These are phyloP conservation scores for Siniperca undulata DNA, from an alignment of 2,797 vertebrate species.

Conservation along the genomic window DNA sequence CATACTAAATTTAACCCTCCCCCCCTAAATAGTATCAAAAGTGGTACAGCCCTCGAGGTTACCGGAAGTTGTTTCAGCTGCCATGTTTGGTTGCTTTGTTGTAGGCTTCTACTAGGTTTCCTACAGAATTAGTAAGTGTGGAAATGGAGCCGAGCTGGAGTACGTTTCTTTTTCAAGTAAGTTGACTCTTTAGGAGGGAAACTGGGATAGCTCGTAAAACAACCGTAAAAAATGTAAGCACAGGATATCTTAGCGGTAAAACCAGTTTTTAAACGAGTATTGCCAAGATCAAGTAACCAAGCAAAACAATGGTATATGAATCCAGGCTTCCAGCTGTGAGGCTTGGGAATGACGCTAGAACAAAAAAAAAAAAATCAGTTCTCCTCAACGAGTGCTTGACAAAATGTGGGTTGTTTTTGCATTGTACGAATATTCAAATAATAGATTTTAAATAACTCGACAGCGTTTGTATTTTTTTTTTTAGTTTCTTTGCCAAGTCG, in stretches of 20 bases:
- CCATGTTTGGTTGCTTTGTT: constrained; percentile 91
- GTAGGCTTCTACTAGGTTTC: constrained; percentile 86
- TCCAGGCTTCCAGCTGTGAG: constrained; percentile 89
- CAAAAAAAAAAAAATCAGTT: constrained; percentile 70
- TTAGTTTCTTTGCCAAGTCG: constrained; percentile 77
- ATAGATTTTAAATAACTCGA: constrained; percentile 36
- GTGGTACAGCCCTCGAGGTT: constrained; percentile 83
- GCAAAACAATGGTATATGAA: constrained; percentile 90
- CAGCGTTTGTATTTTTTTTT: constrained; percentile 42
- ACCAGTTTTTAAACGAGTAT: constrained; percentile 71
- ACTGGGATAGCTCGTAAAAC: constrained; percentile 34
- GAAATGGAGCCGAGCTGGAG: constrained; percentile 90
- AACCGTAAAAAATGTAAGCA: not conserved
- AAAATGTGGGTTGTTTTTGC: constrained; percentile 34
- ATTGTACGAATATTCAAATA: not conserved
- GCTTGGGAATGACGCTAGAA: constrained; percentile 82
- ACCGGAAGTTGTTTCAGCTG: constrained; percentile 88
- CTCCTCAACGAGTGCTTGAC: constrained; percentile 40
- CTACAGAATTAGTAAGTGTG: constrained; percentile 87
- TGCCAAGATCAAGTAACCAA: constrained; percentile 81
- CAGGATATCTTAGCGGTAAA: constrained; percentile 45
- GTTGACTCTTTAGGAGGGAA: constrained; percentile 65
- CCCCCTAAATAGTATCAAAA: constrained; percentile 56
- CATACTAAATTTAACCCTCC: constrained; percentile 1
- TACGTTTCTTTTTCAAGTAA: constrained; percentile 90